Percentiles rank a stretch among this genome's conserved stretches.
phyloP scores from a whole-genome alignment of 2,888 invertebrate genomes.

The Toxonevra muliebris region DNA sequence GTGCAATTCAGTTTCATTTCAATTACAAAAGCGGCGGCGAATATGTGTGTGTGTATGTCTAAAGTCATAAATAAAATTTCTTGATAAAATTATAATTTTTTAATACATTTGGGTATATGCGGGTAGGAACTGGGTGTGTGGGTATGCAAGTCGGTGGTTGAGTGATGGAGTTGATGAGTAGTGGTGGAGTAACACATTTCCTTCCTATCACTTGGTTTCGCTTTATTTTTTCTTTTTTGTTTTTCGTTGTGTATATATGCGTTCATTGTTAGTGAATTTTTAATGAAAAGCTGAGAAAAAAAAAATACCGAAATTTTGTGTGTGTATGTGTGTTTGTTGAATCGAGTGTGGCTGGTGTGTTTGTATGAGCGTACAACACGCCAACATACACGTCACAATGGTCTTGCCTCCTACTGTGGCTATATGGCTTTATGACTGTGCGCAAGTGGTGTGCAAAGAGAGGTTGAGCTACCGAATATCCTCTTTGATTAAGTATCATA shows the following conservation, averaged over 20 bases:
- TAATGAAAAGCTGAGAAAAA: neutral
- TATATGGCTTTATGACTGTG: too few species aligned
- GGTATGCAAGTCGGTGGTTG: too few species aligned
- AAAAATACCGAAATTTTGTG: neutral
- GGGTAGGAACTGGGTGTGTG: too few species aligned
- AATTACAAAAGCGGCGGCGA: neutral
- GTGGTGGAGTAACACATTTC: neutral
- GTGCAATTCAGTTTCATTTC: neutral
- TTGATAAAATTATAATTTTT: conserved; percentile 1
- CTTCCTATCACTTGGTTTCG: neutral
- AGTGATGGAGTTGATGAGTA: neutral
- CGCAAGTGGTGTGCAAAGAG: too few species aligned
- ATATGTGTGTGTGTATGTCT: neutral
- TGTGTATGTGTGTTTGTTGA: neutral
- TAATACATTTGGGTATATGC: neutral
- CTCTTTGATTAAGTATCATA: too few species aligned
- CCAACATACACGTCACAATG: neutral
- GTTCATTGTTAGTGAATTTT: neutral
- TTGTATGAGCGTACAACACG: neutral
- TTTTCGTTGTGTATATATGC: neutral
- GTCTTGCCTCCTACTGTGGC: neutral
- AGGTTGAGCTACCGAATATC: too few species aligned
- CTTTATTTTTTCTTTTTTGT: neutral
- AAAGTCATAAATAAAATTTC: neutral
- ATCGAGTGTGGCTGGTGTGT: conserved; percentile 7